Evolutionary conservation across 2,888 invertebrate genomes (phyloP).

Genomic region (Torymus aiolomorphi): DNA sequence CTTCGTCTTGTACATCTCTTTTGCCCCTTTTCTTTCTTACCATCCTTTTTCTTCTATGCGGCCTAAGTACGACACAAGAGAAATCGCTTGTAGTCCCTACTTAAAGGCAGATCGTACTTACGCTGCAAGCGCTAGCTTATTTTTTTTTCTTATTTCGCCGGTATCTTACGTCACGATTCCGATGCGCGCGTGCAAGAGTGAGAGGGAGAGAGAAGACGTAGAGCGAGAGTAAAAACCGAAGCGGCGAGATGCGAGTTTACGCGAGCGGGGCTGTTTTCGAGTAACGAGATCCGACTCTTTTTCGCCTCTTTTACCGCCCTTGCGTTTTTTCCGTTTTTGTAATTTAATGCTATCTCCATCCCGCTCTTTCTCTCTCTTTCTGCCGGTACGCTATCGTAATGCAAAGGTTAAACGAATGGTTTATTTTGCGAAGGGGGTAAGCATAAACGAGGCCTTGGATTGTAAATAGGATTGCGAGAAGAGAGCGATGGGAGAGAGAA

Average conservation of each 20-base stretch:
- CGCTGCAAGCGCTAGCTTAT: not conserved
- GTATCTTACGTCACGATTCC: conserved; percentile 21
- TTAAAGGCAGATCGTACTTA: conserved; percentile 33
- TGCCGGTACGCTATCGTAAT: not conserved
- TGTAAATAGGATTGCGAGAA: conserved; percentile 35
- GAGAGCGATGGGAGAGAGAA: conserved; percentile 2
- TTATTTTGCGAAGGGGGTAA: conserved; percentile 6
- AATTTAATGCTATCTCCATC: conserved; percentile 2
- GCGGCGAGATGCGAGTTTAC: not conserved
- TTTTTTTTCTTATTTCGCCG: not conserved
- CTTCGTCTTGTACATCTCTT: conserved; percentile 22
- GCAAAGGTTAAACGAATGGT: conserved; percentile 42
- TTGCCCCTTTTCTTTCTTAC: conserved; percentile 21
- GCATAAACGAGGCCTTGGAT: conserved; percentile 30
- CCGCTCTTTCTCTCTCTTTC: no score
- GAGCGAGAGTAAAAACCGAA: not conserved
- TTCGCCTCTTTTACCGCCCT: not conserved
- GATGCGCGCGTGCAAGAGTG: not conserved
- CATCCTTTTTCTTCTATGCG: conserved; percentile 4
- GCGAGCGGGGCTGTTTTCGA: conserved; percentile 21
- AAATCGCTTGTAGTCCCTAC: conserved; percentile 9
- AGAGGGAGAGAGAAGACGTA: conserved; percentile 3
- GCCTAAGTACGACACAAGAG: conserved; percentile 44
- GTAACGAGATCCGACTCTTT: conserved; percentile 3
- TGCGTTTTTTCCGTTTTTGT: not conserved